Evolutionary conservation across 2,113 vertebrate species (phyloP).

Genomic region (Apodemus speciosus): DNA sequence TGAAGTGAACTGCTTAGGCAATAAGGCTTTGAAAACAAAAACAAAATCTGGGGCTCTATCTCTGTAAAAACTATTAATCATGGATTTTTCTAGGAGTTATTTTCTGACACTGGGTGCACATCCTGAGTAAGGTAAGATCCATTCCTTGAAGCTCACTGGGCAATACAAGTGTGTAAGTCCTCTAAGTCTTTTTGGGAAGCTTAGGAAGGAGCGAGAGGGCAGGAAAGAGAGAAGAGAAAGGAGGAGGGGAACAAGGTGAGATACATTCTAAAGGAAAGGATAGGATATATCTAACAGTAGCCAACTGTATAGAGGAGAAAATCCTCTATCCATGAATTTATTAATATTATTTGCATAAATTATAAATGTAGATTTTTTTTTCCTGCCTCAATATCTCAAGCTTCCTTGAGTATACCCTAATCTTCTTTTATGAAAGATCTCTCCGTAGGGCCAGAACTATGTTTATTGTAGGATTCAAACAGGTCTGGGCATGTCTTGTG

Average conservation of each 20-base stretch:
- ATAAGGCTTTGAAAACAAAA: not conserved
- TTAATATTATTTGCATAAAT: not conserved
- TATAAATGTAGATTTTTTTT: not conserved
- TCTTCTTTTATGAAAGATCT: not conserved
- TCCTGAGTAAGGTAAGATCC: not conserved
- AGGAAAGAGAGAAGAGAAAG: not conserved
- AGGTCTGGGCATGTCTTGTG: not conserved
- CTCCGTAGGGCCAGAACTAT: not conserved
- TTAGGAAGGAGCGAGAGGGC: not conserved
- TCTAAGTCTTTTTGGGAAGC: not conserved
- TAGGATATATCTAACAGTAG: not conserved
- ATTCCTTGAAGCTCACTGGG: not conserved
- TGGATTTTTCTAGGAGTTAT: not conserved
- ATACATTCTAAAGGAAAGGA: not conserved
- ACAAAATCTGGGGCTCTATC: not conserved
- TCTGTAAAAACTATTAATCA: not conserved
- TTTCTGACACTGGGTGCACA: not conserved
- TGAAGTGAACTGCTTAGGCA: constrained; percentile 1
- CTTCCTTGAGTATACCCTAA: not conserved
- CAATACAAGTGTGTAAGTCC: not conserved
- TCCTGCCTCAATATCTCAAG: not conserved
- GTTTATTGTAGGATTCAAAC: not conserved
- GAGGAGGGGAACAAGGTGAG: not conserved
- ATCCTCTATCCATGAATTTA: not conserved
- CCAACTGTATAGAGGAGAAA: not conserved